Percentiles rank a stretch among this genome's conserved stretches.
These are phyloP conservation scores for Entomyzon cyanotis DNA, from an alignment of 2,113 vertebrate genomes.

Conservation along the genomic window DNA sequence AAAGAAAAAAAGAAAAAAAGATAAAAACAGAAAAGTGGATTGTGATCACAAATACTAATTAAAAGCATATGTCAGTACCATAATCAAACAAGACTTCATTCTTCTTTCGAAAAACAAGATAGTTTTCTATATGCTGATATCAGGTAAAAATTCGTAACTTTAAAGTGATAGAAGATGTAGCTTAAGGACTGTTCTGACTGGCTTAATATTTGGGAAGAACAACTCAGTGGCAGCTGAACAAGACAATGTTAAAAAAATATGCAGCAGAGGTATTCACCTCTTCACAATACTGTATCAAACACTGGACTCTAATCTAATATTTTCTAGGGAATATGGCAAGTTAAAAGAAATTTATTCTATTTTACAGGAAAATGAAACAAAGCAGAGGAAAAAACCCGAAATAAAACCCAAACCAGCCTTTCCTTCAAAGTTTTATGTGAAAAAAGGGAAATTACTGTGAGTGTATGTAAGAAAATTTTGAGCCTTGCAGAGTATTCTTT, in stretches of 20 bases:
- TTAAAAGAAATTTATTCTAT: not conserved
- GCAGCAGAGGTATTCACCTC: not conserved
- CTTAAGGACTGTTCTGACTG: not conserved
- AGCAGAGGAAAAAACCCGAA: not conserved
- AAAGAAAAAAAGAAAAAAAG: not conserved
- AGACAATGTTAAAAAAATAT: not conserved
- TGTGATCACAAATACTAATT: not conserved
- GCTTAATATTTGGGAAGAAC: not conserved
- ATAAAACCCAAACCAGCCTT: fast-evolving
- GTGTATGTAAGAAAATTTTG: not conserved
- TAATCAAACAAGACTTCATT: not conserved
- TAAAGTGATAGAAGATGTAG: not conserved
- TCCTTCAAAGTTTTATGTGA: not conserved
- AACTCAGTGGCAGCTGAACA: not conserved
- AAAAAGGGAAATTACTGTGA: not conserved
- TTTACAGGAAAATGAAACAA: not conserved
- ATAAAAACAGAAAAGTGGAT: not conserved
- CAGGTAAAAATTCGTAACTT: not conserved
- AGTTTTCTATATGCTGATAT: not conserved
- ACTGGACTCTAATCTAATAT: not conserved
- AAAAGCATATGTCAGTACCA: not conserved
- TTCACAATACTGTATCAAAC: not conserved
- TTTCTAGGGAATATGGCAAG: not conserved
- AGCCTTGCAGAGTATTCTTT: not conserved
- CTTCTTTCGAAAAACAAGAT: not conserved